Conservation (phyloP, 2,888 invertebrate species). For the Rhopalosiphum nymphaeae region DNA sequence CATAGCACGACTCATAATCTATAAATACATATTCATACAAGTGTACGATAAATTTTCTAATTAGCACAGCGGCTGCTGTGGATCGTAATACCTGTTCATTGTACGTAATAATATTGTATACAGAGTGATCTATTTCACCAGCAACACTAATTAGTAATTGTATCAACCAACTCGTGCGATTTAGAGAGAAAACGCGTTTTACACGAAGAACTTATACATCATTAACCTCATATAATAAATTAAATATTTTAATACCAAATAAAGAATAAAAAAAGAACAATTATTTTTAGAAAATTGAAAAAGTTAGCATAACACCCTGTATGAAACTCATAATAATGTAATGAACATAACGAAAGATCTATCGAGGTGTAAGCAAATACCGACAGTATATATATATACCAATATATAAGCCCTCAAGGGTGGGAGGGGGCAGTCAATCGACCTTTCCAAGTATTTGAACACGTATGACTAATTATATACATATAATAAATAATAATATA, state of each 20-base stretch:
- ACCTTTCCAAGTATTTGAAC: constrained; percentile 12
- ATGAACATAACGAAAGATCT: background rate
- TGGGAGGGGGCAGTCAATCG: background rate
- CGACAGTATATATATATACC: background rate
- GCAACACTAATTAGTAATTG: background rate
- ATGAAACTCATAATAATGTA: background rate
- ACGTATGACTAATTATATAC: background rate
- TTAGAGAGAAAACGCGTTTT: background rate
- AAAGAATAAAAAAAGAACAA: background rate
- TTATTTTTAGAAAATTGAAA: background rate
- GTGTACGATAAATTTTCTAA: constrained; percentile 11
- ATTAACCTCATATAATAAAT: background rate
- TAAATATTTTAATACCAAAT: background rate
- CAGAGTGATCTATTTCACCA: background rate
- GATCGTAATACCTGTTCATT: constrained; percentile 2
- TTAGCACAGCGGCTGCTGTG: background rate
- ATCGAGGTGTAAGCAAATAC: background rate
- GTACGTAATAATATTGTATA: background rate
- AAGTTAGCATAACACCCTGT: background rate
- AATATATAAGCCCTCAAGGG: background rate
- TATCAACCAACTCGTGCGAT: background rate
- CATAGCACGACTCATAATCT: background rate
- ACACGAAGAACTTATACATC: background rate
- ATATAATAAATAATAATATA: constrained; percentile 6
- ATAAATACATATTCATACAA: background rate